Evolutionary conservation across 2,888 invertebrate species (phyloP), one percentile per base, ranked within the genome.

Genomic region (Papilio demoleus): DNA sequence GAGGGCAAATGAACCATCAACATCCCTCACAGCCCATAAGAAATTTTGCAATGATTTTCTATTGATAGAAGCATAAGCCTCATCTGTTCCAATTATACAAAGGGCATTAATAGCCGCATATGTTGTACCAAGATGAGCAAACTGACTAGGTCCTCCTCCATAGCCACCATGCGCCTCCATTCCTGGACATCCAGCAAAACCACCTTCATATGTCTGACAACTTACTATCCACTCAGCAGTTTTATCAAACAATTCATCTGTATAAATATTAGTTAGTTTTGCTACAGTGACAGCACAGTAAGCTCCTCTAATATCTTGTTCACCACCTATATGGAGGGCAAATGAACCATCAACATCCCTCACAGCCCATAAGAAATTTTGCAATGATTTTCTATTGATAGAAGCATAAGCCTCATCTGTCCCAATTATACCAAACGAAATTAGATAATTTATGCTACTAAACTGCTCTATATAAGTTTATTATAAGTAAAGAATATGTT

Each of bases 161-260:
- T 98, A 99, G 0, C 99, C 99, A 45, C 98, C 98, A 91, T 99
- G 99, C 6, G 99, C 99, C 88, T 99, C 99, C 94, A 98, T 95
- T 9, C 97, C 98, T 19, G 92, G 92, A 70, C 86, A 96, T 0
- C 99, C 99, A 45, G 97, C 97, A 93, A 99, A 99, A 0, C 99
- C 99, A 53, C 99, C 99, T 90, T 99, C 99, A 91, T 99, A 99
- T 0, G 99, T 98, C 88, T 99, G 99, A 92, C 99, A 99, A 74
- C 96, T 95, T 0, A 96, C 94, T 77, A 99, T 95, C 99, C 99
- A 99, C 80, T 98, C 96, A 0, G 97, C 97, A 12, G 98, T 97
- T 65, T 95, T 95, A 72, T 96, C 95, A 90, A 98, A 97, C 71
- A 99, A 88, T 71, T 95, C 94, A 50, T 95, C 94, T 38, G 95